Conservation (phyloP, 2,888 invertebrate species). For the Nycteola revayana region DNA sequence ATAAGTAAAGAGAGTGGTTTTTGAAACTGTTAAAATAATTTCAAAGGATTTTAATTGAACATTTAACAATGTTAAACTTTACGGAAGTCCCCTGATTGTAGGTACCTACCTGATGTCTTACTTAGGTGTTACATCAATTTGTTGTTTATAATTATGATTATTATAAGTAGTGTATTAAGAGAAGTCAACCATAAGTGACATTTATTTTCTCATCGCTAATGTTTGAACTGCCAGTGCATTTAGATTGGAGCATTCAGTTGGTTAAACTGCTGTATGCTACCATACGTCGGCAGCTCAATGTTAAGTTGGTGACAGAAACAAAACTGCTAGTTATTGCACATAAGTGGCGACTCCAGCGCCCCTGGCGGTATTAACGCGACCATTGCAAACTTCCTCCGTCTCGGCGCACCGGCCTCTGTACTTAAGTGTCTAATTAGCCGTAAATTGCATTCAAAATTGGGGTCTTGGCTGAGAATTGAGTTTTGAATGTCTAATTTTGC, state of each 20-base stretch:
- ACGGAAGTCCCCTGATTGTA: no score
- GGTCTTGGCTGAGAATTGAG: conserved; percentile 69
- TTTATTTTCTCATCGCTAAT: no score
- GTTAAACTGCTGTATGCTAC: no score
- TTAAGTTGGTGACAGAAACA: conserved; percentile 40
- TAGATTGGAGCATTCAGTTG: no score
- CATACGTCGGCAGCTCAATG: conserved; percentile 24
- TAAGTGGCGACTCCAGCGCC: conserved; percentile 38
- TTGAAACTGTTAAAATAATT: conserved; percentile 48
- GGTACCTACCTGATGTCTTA: no score
- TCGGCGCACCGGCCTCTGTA: conserved; percentile 52
- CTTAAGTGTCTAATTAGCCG: conserved; percentile 75
- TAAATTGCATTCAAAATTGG: conserved; percentile 74
- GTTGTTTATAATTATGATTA: no score
- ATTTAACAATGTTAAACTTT: conserved; percentile 34
- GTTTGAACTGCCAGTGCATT: no score
- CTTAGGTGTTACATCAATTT: no score
- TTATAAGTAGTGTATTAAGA: no score
- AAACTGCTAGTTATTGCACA: conserved; percentile 50
- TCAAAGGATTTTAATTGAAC: conserved; percentile 42
- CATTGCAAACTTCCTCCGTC: conserved; percentile 57
- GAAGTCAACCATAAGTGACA: no score
- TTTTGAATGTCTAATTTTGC: conserved; percentile 73
- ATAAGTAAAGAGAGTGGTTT: conserved; percentile 51
- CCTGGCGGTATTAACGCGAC: conserved; percentile 50